Base-by-base conservation (phyloP, 2,797 vertebrate species). In the Argya squamiceps region DNA sequence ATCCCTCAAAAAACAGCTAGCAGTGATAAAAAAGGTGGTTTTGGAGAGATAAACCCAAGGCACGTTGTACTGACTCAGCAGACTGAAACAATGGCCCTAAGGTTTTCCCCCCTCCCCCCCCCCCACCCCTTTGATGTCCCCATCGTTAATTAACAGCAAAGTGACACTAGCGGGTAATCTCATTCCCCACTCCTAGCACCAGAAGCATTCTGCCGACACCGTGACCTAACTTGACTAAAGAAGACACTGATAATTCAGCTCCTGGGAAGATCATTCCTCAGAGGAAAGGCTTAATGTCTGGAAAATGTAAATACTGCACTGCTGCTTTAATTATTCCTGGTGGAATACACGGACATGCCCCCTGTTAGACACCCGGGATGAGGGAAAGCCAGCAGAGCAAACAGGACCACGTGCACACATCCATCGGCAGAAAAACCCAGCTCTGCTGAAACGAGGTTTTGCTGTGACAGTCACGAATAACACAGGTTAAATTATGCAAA, bases 331-430 rank as follows among this genome's bases (percentile, higher is more conserved):
- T 87, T 67, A 60, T 44, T 56, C 4, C 2, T 2, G 3, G 44
- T 3, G 23, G 30, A 86, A 50, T 19, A 47, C 26, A 59, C 0
- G 0, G 65, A 43, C 11, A 3, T 11, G 55, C 20, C 50, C 22
- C 27, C 60, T 50, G 22, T 36, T 49, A 37, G 46, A 59, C 0
- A 2, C 39, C 39, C 0, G 0, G 52, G 67, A 26, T 2, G 2
- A 37, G 32, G 16, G 15, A 62, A 83, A 73, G 56, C 9, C 80
- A 71, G 37, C 5, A 1, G 43, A 50, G 75, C 59, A 19, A 60
- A 84, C 8, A 12, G 62, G 80, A 69, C 58, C 1, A 1, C 3
- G 4, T 0, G 0, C 80, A 49, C 39, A 3, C 2, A 5, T 52
- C 46, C 55, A 11, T 27, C 0, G 0, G 59, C 62, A 34, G 24